Conservation (phyloP, 2,888 invertebrate species). For the Antitype chi region DNA sequence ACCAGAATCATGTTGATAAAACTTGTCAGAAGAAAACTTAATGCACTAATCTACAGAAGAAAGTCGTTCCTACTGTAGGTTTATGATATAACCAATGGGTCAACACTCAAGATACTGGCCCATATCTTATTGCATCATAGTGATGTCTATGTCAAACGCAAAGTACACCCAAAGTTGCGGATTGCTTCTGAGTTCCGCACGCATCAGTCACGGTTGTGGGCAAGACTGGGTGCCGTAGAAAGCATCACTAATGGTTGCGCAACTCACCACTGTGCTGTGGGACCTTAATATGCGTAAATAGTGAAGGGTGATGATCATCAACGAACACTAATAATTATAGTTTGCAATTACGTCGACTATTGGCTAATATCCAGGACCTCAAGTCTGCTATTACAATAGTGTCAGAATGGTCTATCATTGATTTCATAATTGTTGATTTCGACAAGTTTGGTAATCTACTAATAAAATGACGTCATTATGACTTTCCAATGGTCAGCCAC, state of each 20-base stretch:
- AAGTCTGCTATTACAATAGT: too few relatives aligned
- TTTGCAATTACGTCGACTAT: conserved; percentile 21
- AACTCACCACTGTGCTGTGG: conserved; percentile 27
- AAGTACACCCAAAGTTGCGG: conserved; percentile 23
- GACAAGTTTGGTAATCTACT: too few relatives aligned
- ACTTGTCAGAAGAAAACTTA: background rate
- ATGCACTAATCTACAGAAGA: background rate
- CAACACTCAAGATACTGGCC: conserved; percentile 13
- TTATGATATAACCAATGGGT: background rate
- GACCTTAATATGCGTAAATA: conserved; percentile 57
- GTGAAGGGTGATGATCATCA: conserved; percentile 56
- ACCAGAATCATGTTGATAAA: background rate
- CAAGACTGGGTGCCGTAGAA: conserved; percentile 50
- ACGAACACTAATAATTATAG: conserved; percentile 41
- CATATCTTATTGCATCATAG: conserved; percentile 26
- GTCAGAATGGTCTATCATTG: too few relatives aligned
- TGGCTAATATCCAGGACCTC: conserved; percentile 9
- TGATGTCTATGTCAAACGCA: conserved; percentile 38
- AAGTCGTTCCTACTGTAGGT: background rate
- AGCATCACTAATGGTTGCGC: conserved; percentile 63
- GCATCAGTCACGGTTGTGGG: conserved; percentile 42
- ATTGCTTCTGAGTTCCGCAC: conserved; percentile 47
- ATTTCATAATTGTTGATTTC: too few relatives aligned
- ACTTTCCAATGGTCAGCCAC: too few relatives aligned
- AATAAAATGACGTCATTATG: too few relatives aligned